phyloP scores from a whole-genome alignment of 37 sponge, comb jelly and placozoan genomes.

The Spongia lamella region DNA sequence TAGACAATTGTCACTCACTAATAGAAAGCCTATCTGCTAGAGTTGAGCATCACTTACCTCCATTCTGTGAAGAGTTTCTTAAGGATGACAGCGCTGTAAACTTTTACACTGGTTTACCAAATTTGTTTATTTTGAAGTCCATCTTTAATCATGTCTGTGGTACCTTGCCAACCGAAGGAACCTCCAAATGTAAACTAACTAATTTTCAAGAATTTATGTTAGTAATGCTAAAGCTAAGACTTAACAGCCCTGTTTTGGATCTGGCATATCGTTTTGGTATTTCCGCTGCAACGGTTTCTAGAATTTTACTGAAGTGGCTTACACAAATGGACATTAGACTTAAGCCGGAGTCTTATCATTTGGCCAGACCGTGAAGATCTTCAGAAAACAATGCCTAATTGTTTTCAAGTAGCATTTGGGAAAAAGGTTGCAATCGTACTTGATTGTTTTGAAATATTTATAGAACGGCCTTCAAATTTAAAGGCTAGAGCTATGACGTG shows the following conservation, averaged over 20 bases:
- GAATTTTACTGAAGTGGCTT: constrained; percentile 8
- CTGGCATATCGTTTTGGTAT: constrained; percentile 26
- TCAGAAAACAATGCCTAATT: too few relatives aligned
- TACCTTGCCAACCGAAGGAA: too few relatives aligned
- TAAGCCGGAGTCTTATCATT: not conserved
- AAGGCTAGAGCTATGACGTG: constrained; percentile 34
- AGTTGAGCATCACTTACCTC: too few relatives aligned
- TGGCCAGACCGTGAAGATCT: too few relatives aligned
- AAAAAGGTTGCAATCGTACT: constrained; percentile 9
- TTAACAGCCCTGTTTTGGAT: constrained; percentile 2
- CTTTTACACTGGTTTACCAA: too few relatives aligned
- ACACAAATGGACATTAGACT: not conserved
- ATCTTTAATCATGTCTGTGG: too few relatives aligned
- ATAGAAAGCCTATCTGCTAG: too few relatives aligned
- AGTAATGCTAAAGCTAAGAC: constrained; percentile 33
- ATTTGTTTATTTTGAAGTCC: too few relatives aligned
- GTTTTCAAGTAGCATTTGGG: not conserved
- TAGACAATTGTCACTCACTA: too few relatives aligned
- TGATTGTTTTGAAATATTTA: constrained; percentile 43
- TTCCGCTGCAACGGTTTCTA: constrained; percentile 2
- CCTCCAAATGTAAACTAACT: not conserved
- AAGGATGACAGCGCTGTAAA: too few relatives aligned
- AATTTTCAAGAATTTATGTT: constrained; percentile 44
- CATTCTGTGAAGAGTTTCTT: too few relatives aligned
- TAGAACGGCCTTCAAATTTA: constrained; percentile 45